phyloP scores from a whole-genome alignment of 1,140 invertebrate species.

The Drosophila prosaltans region DNA sequence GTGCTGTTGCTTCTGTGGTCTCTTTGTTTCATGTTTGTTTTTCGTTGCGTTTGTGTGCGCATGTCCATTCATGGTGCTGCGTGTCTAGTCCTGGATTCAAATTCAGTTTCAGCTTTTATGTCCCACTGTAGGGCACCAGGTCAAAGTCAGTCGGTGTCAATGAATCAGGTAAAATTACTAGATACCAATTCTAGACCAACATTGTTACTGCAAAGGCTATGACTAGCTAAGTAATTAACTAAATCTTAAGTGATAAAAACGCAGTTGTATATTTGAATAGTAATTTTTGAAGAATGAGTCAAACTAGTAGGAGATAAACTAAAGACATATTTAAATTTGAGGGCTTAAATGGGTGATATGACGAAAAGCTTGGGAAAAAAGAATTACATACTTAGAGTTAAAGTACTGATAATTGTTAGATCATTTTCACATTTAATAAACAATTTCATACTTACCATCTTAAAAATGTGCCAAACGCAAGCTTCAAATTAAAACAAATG shows the following conservation, averaged over 20 bases:
- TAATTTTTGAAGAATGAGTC: neutral
- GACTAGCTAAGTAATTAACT: neutral
- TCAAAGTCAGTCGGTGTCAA: conserved; percentile 20
- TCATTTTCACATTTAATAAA: no score
- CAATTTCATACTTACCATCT: no score
- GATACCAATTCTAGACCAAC: neutral
- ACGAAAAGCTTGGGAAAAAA: no score
- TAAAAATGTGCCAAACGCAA: no score
- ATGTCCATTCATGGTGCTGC: conserved; percentile 57
- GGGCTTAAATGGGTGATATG: neutral
- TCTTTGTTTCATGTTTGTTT: conserved; percentile 39
- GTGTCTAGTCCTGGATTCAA: conserved; percentile 31
- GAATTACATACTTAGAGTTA: no score
- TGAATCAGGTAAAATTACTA: neutral
- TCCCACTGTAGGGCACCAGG: conserved; percentile 38
- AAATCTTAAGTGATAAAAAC: neutral
- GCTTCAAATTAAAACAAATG: no score
- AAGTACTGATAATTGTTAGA: no score
- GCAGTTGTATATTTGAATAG: neutral
- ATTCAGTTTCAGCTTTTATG: conserved; percentile 15
- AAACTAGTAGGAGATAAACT: neutral
- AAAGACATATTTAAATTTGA: neutral
- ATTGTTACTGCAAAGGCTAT: neutral
- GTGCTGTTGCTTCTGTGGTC: conserved; percentile 63
- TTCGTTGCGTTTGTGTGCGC: conserved; percentile 49